These are phyloP conservation scores for Umimayanthus kanabou DNA, from an alignment of 92 coral and sea anemone genomes.

Conservation along the genomic window DNA sequence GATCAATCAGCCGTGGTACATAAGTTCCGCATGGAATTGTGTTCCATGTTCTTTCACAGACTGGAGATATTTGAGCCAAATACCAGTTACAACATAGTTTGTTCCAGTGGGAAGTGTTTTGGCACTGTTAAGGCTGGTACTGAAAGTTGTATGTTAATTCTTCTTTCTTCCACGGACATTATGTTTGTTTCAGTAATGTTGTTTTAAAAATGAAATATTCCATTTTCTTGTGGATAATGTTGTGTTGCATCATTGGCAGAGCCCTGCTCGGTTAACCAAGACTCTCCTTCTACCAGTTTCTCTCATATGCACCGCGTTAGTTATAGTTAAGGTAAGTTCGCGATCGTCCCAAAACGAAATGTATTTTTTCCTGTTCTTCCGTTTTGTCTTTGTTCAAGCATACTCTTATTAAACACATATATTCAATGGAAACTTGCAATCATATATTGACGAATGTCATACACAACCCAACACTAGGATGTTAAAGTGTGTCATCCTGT, in stretches of 20 bases:
- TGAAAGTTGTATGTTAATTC: too few species aligned
- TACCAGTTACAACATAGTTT: too few species aligned
- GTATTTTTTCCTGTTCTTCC: neutral
- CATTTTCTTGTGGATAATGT: neutral
- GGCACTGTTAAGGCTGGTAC: too few species aligned
- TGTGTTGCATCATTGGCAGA: conserved; percentile 43
- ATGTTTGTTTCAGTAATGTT: too few species aligned
- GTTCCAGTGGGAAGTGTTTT: too few species aligned
- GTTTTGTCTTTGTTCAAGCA: neutral
- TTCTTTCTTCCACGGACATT: too few species aligned
- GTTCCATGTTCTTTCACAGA: too few species aligned
- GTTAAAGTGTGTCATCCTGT: neutral
- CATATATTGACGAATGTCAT: neutral
- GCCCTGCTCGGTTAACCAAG: conserved; percentile 73
- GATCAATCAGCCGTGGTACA: too few species aligned
- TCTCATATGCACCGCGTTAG: conserved; percentile 54
- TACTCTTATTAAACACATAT: too few species aligned
- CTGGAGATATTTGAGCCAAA: too few species aligned
- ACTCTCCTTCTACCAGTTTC: conserved; percentile 89
- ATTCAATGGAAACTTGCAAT: neutral
- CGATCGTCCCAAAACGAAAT: neutral
- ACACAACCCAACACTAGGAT: neutral
- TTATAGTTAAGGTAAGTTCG: conserved; percentile 71
- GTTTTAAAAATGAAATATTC: too few species aligned
- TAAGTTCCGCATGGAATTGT: too few species aligned